Evolutionary conservation across 2,888 invertebrate species (phyloP).

Genomic region (Pterobdella sp.): DNA sequence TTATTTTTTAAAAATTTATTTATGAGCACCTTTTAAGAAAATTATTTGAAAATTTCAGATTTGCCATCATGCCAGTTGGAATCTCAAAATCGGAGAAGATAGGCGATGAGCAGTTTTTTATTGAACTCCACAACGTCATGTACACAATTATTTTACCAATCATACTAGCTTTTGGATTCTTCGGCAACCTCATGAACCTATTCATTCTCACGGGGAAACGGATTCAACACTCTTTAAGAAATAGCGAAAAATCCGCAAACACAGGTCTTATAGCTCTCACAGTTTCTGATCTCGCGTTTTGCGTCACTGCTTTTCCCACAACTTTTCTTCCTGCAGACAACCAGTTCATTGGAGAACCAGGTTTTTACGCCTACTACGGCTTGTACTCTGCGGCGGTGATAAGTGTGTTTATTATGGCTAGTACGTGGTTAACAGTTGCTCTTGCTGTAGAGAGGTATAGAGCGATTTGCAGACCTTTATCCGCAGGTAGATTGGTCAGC

Average conservation of each 20-base stretch:
- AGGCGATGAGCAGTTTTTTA: slow-evolving; percentile 33
- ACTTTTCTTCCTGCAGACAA: slow-evolving; percentile 38
- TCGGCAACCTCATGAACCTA: slow-evolving; percentile 69
- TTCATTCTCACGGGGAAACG: slow-evolving; percentile 61
- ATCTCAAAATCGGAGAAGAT: slow-evolving; percentile 26
- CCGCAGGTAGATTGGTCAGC: slow-evolving; percentile 36
- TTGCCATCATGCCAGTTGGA: too few species aligned
- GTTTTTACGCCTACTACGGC: slow-evolving; percentile 36
- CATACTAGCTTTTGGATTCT: slow-evolving; percentile 37
- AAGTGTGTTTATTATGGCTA: slow-evolving; percentile 57
- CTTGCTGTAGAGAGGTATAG: slow-evolving; percentile 39
- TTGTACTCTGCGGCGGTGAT: slow-evolving; percentile 41
- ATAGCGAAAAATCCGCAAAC: slow-evolving; percentile 37
- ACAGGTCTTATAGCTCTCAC: slow-evolving; percentile 67
- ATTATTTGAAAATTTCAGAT: too few species aligned
- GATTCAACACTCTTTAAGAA: slow-evolving; percentile 35
- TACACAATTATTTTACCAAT: slow-evolving; percentile 38
- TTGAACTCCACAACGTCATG: slow-evolving; percentile 34
- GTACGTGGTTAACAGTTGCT: slow-evolving; percentile 54
- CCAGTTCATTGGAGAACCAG: slow-evolving; percentile 20
- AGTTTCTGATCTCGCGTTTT: slow-evolving; percentile 63
- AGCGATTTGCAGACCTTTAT: slow-evolving; percentile 39
- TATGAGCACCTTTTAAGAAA: too few species aligned
- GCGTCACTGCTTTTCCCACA: slow-evolving; percentile 41
- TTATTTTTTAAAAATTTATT: too few species aligned